Percentiles rank a stretch among this genome's conserved stretches.
Evolutionary conservation across 2,888 invertebrate genomes (phyloP).

Genomic region (Andrena bicolor): DNA sequence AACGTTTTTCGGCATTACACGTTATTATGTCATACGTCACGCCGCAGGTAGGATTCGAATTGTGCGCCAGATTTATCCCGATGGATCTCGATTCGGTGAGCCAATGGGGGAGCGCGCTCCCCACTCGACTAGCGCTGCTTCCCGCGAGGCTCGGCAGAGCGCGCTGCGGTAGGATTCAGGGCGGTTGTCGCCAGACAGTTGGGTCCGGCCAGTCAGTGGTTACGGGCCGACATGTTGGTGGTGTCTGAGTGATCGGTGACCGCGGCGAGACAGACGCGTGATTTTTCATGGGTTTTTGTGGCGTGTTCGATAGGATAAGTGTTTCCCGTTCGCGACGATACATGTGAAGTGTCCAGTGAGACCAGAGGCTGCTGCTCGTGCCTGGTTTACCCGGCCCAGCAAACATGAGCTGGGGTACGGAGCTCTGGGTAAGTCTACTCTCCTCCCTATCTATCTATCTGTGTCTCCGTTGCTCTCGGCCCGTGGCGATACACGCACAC

Average conservation of each 20-base stretch:
- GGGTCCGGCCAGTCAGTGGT: constrained; percentile 82
- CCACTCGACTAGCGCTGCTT: background rate
- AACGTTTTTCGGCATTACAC: background rate
- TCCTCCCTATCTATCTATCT: constrained; percentile 30
- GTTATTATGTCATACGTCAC: background rate
- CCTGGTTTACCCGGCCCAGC: constrained; percentile 80
- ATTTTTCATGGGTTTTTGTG: constrained; percentile 71
- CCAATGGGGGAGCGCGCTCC: constrained; percentile 27
- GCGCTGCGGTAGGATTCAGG: constrained; percentile 76
- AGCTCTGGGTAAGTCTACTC: constrained; percentile 84
- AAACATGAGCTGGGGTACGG: constrained; percentile 86
- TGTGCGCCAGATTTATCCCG: constrained; percentile 7
- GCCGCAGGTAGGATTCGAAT: constrained; percentile 19
- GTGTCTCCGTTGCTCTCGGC: constrained; percentile 29
- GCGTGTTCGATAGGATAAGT: constrained; percentile 59
- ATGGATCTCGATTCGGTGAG: background rate
- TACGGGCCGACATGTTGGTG: constrained; percentile 83
- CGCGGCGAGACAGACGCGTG: constrained; percentile 77
- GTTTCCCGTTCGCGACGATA: constrained; percentile 70
- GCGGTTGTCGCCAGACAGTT: constrained; percentile 77
- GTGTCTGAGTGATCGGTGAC: constrained; percentile 74
- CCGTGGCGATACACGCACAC: constrained; percentile 13
- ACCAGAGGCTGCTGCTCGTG: constrained; percentile 55
- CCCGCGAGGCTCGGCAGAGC: constrained; percentile 36
- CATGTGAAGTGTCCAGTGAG: constrained; percentile 78